A percentile compares a stretch with the other conserved stretches of the same genome.
phyloP scores from a whole-genome alignment of 2,797 vertebrate genomes.

The Selene dorsalis region DNA sequence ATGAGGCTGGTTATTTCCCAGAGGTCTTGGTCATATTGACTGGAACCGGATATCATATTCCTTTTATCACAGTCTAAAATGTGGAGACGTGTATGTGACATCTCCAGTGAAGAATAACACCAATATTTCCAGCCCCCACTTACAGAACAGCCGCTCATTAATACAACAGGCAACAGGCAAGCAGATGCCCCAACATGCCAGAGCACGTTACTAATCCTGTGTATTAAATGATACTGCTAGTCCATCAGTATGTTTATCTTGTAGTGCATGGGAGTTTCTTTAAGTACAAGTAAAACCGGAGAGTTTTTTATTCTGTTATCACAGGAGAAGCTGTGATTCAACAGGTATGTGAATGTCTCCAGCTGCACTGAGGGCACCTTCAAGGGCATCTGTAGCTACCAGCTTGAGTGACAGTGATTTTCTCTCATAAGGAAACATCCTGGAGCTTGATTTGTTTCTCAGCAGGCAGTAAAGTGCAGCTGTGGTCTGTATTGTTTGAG shows the following conservation, averaged over 20 bases:
- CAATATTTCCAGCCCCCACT: background rate
- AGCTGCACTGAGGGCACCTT: background rate
- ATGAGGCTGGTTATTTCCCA: slow-evolving; percentile 69
- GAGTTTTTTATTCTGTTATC: background rate
- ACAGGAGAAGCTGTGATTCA: background rate
- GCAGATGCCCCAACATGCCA: background rate
- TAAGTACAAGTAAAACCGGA: background rate
- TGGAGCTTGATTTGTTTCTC: background rate
- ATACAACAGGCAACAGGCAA: background rate
- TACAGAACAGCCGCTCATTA: background rate
- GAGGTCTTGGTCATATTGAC: slow-evolving; percentile 57
- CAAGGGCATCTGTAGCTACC: background rate
- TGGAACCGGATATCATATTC: slow-evolving; percentile 41
- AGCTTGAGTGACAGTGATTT: background rate
- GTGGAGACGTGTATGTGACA: slow-evolving; percentile 30
- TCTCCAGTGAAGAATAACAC: slow-evolving; percentile 32
- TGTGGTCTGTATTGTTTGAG: background rate
- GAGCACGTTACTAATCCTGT: background rate
- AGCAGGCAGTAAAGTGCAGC: background rate
- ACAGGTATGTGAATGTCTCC: background rate
- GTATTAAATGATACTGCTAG: background rate
- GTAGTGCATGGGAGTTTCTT: background rate
- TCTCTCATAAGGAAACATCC: background rate
- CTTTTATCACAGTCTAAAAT: slow-evolving; percentile 51
- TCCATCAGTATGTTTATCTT: background rate